Base-by-base conservation (phyloP, 2,888 invertebrate species). In the Didymodactylos carnosus region DNA sequence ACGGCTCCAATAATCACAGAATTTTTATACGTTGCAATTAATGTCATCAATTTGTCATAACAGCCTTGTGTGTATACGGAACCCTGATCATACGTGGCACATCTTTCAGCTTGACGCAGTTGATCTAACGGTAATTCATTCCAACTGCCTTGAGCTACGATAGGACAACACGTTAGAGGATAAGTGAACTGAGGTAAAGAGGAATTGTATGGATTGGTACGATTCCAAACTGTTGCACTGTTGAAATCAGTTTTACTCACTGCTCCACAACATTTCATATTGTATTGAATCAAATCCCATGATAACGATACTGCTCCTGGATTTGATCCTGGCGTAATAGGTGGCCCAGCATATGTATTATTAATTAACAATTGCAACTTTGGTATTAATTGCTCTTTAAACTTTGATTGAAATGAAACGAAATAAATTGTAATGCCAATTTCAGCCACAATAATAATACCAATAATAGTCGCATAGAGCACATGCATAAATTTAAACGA, bases 401-500 rank as follows among this genome's bases (percentile, higher is more conserved):
- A 62, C n/a, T 8, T 2, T 14, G 7, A 8, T 35, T 62, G 62
- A 46, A 71, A 74, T 5, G 41, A 35, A 46, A 71, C 35, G 2
- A 69, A 71, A 19, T 51, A n/a, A 11, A 71, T 39, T 46, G 39
- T 39, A 27, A 74, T 46, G 0, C 41, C 71, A 23, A 74, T 71
- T 53, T 74, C 71, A 39, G 39, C 71, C 13, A 74, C 3, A 23
- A 74, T 25, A 4, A 74, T 27, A 19, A 71, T 13, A 39, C 39
- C 62, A 43, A 74, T 7, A 23, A 74, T 41, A 19, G 39, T n/a
- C 14, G 74, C 62, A 29, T 74, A 74, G 3, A 74, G 14, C 11
- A 51, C 23, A 29, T 72, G 72, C 10, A 72, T 39, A 35, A 72
- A 75, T 69, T 46, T 62, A 41, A 69, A 49, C 39, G 43, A 25